Base-by-base conservation (phyloP, 2,113 vertebrate genomes). In the Stegastes partitus region DNA sequence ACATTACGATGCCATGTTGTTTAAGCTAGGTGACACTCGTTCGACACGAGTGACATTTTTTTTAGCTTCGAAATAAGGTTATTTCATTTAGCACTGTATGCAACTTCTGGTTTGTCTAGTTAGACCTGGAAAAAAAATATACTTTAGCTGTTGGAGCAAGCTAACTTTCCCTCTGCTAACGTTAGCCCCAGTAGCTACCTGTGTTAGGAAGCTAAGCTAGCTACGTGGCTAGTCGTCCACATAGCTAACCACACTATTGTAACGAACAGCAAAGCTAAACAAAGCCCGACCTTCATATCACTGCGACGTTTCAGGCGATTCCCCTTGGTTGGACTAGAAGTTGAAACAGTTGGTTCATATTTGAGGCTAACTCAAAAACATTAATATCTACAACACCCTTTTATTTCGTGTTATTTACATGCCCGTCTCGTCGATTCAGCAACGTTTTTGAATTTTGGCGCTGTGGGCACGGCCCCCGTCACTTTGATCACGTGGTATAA, bases 401-500 rank as follows among this genome's bases (percentile, higher is more conserved):
- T 59, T 49, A 73, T 69, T 72, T 71, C 25, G 2, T 66, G 21
- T 51, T 82, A 63, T 86, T 66, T 83, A 72, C 73, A 82, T 56
- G 42, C 25, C 18, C 14, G 53, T n/a, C 65, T 4, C 11, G 0
- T 22, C 69, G 6, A 63, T 1, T 58, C n/a, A 21, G n/a, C 53
- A 65, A 34, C 6, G 76, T 74, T 87, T 98, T 98, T 97, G 96
- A 98, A 98, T 98, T 98, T 96, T 97, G 96, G 97, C 97, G 97
- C 97, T 93, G 93, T 89, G 59, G 81, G 74, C 7, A 66, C n/a
- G 3, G 31, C 79, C 28, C 58, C 62, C 15, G 62, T 61, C 28
- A 84, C 73, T 34, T 11, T 73, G 9, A 9, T 58, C 93, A 96
- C 85, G 85, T 92, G 90, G 53, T 16, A 18, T 4, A 82, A 91